Conservation (phyloP, 1,140 invertebrate species). For the Conopomorpha cramerella region DNA sequence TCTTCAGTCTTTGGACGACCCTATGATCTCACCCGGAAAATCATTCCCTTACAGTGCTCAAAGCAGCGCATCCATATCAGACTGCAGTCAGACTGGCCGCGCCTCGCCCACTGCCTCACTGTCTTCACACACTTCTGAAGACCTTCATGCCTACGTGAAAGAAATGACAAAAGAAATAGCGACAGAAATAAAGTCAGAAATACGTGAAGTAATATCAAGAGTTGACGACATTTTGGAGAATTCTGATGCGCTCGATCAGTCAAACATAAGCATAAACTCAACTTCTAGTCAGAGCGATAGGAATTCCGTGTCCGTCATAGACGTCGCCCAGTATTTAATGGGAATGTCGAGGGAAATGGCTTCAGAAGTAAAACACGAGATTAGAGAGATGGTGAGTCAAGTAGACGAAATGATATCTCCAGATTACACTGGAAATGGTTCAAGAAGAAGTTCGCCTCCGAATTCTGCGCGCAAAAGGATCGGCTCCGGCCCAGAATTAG, state of each 20-base stretch:
- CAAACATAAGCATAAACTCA: slow-evolving; percentile 45
- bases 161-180: slow-evolving; percentile 78
- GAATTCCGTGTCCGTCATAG: slow-evolving; percentile 72
- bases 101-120: slow-evolving; percentile 63
- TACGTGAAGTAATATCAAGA: slow-evolving; percentile 76
- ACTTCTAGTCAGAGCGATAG: slow-evolving; percentile 51
- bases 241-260: slow-evolving; percentile 56
- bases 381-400: slow-evolving; percentile 71
- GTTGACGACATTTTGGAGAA: slow-evolving; percentile 77
- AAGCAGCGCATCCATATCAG: slow-evolving; percentile 49
- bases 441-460: slow-evolving; percentile 45
- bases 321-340: slow-evolving; percentile 76
- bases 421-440: slow-evolving; percentile 33
- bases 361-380: slow-evolving; percentile 77
- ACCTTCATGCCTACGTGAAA: slow-evolving; percentile 73
- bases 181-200: slow-evolving; percentile 81
- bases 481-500: slow-evolving; percentile 46
- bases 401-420: slow-evolving; percentile 73
- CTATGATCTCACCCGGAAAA: slow-evolving; percentile 57
- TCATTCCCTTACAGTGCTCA: slow-evolving; percentile 52
- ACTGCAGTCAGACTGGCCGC: slow-evolving; percentile 63
- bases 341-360: slow-evolving; percentile 78
- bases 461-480: slow-evolving; percentile 37
- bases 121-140: slow-evolving; percentile 65
- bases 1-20: slow-evolving; percentile 64